Base-by-base conservation (phyloP, 2,797 vertebrate genomes). In the Staurois parvus region DNA sequence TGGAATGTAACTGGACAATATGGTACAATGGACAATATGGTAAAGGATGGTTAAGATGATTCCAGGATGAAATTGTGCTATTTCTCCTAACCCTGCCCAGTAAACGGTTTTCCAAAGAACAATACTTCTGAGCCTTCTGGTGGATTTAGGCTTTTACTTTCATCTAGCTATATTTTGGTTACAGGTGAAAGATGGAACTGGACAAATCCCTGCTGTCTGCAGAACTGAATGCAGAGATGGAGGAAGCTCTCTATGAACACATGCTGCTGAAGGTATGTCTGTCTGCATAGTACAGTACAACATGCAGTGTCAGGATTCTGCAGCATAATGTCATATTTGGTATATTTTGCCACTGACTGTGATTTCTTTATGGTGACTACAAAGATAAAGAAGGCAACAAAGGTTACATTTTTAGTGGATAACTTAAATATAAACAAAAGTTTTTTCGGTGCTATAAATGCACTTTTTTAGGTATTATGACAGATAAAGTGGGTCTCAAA, bases 201-300 rank as follows among this genome's bases (percentile, higher is more conserved):
- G 89, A 89, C 76, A 72, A 72, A 77, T 90, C 90, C 17, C 32
- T 91, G 69, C 87, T 91, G 4, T 86, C 89, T 0, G 42, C 90
- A 0, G 90, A 90, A 68, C 37, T 87, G 52, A 78, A 79, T 34
- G n/a, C 81, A 62, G 84, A 80, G 10, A 80, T 80, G 52, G 84
- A 88, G 6, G 88, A 90, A 10, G 82, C 77, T 3, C 75, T 89
- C n/a, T 89, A 89, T 37, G 77, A 37, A 21, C 79, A 84, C 48
- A 88, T 94, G 80, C 81, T 93, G 26, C 86, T 93, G 62, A 91
- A 93, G 92, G 93, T 94, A 75, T 12, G 52, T 4, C 17, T 15
- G 21, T 12, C 37, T 24, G 21, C 29, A 26, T 52, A 26, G 13
- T 59, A 21, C 28, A 69, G 29, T 32, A 21, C 11, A 32, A 8